Conservation (phyloP, 2,113 vertebrate species). For the Brachyistius frenatus region DNA sequence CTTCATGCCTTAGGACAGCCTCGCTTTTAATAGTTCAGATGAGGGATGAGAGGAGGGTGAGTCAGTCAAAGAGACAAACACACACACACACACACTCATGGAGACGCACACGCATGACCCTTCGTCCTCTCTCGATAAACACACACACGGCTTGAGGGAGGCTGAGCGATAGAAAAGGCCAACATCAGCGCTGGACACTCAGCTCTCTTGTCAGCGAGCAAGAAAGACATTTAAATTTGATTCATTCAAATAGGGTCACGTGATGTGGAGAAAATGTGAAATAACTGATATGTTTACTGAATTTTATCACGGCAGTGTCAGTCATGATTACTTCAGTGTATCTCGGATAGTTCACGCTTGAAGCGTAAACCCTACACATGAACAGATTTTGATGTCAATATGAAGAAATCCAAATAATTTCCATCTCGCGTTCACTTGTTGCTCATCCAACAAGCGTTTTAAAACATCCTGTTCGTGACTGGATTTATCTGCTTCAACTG, state of each 20-base stretch:
- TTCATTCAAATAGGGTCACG: slow-evolving; percentile 7
- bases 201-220: slow-evolving; percentile 41
- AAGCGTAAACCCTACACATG: background rate
- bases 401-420: background rate
- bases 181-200: slow-evolving; percentile 61
- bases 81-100: slow-evolving; percentile 40
- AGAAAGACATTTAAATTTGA: slow-evolving; percentile 33
- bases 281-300: slow-evolving; percentile 1
- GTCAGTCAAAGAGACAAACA: slow-evolving; percentile 69
- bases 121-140: slow-evolving; percentile 39
- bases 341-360: background rate
- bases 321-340: background rate
- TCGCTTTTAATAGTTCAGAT: slow-evolving; percentile 74
- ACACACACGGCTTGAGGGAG: slow-evolving; percentile 56
- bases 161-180: slow-evolving; percentile 59
- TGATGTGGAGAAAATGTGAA: background rate
- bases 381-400: background rate
- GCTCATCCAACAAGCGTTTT: background rate
- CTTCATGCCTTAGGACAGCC: slow-evolving; percentile 62
- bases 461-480: background rate
- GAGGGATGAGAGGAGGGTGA: slow-evolving; percentile 69
- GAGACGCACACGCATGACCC: slow-evolving; percentile 52
- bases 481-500: background rate
- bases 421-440: background rate
- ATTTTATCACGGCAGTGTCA: background rate